Percentiles rank a stretch among this genome's conserved stretches.
Conservation (phyloP, 2,113 vertebrate species). For the Aegotheles bennettii region DNA sequence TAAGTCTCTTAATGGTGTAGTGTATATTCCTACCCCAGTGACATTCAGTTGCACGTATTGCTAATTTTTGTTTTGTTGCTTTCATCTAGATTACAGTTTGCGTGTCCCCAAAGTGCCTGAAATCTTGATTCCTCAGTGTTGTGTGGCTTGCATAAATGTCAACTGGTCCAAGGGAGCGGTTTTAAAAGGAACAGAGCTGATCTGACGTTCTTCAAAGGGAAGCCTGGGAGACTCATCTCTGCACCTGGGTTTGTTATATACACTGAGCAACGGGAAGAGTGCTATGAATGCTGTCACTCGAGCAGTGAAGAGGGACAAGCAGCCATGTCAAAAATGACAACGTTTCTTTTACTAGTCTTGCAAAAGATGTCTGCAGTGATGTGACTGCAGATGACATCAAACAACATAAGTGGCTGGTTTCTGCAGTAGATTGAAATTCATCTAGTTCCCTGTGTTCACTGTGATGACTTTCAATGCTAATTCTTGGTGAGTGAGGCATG, state of each 20-base stretch:
- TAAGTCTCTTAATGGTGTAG: not conserved
- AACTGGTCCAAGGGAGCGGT: constrained; percentile 49
- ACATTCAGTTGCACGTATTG: not conserved
- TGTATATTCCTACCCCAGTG: not conserved
- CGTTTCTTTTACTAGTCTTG: constrained; percentile 64
- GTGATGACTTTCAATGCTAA: constrained; percentile 67
- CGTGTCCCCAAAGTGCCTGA: constrained; percentile 38
- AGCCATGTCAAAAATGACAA: constrained; percentile 71
- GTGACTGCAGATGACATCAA: constrained; percentile 69
- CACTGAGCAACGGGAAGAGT: constrained; percentile 44
- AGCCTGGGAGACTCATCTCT: constrained; percentile 61
- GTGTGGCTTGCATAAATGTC: constrained; percentile 52
- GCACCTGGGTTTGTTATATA: constrained; percentile 62
- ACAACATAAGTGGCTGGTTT: constrained; percentile 64
- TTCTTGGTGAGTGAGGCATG: constrained; percentile 65
- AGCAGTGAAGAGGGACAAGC: constrained; percentile 65
- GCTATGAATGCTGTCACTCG: constrained; percentile 62
- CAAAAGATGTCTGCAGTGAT: constrained; percentile 64
- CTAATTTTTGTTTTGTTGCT: constrained; percentile 40
- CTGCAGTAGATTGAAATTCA: constrained; percentile 65
- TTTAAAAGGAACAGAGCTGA: constrained; percentile 48
- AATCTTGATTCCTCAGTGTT: constrained; percentile 33
- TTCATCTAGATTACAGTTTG: constrained; percentile 12
- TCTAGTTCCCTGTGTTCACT: constrained; percentile 61
- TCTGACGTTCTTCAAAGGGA: constrained; percentile 60